Percentiles rank a stretch among this genome's conserved stretches.
Evolutionary conservation across 2,113 vertebrate genomes (phyloP).

Genomic region (Dipodomys merriami): DNA sequence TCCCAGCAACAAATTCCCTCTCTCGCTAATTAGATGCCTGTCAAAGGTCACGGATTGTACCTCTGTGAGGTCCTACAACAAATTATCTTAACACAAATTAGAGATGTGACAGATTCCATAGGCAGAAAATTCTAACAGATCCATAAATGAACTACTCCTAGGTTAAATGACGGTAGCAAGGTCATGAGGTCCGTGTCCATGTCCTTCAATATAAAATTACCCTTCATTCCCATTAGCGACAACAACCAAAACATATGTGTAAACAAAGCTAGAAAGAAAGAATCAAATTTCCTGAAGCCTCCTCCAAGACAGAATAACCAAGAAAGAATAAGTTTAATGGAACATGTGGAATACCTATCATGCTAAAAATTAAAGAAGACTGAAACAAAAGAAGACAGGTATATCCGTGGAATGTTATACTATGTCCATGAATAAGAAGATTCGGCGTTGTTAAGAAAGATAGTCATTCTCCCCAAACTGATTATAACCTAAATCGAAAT

Average conservation of each 20-base stretch:
- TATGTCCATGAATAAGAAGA: conserved; percentile 1
- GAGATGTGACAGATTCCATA: not conserved
- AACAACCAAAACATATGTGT: too few species aligned
- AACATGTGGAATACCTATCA: not conserved
- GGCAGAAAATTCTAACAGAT: not conserved
- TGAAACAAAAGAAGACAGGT: not conserved
- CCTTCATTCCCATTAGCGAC: not conserved
- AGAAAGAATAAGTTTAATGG: not conserved
- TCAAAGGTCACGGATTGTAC: not conserved
- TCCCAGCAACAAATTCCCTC: not conserved
- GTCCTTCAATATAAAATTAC: not conserved
- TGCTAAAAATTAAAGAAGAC: not conserved
- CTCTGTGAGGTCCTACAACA: not conserved
- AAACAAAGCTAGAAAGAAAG: not conserved
- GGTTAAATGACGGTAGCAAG: conserved; percentile 7
- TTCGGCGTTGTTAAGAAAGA: not conserved
- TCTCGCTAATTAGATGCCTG: not conserved
- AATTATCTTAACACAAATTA: not conserved
- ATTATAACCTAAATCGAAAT: conserved; percentile 4
- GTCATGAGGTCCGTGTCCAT: not conserved
- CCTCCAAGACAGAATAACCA: not conserved
- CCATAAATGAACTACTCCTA: not conserved
- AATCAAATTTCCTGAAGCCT: not conserved
- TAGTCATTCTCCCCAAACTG: not conserved
- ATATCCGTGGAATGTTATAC: not conserved